A percentile compares a stretch with the other conserved stretches of the same genome.
Evolutionary conservation across 2,797 vertebrate genomes (phyloP).

Genomic region (Picus viridis): DNA sequence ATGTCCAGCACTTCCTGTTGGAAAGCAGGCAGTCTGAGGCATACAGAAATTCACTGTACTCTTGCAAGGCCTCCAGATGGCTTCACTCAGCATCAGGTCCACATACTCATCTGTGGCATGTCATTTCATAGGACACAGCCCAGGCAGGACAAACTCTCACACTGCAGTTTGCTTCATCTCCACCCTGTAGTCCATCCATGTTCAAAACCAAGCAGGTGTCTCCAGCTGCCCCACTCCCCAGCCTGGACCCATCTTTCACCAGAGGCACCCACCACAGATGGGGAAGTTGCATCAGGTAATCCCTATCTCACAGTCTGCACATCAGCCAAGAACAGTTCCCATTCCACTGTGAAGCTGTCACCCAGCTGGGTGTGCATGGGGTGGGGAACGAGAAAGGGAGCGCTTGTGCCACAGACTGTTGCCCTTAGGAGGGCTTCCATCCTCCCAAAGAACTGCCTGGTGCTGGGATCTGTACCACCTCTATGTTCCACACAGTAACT

Average conservation of each 20-base stretch:
- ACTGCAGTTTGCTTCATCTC: not conserved
- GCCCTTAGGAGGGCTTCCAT: not conserved
- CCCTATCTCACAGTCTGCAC: fast-evolving
- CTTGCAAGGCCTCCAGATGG: not conserved
- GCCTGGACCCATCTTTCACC: not conserved
- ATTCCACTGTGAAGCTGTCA: not conserved
- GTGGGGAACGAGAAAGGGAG: not conserved
- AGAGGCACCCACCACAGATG: not conserved
- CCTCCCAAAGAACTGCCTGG: not conserved
- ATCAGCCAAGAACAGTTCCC: not conserved
- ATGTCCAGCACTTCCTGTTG: conserved; percentile 97
- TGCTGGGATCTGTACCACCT: not conserved
- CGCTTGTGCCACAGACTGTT: fast-evolving
- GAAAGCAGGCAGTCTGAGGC: conserved; percentile 9
- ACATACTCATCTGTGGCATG: fast-evolving
- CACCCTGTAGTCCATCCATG: not conserved
- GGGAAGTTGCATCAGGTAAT: not conserved
- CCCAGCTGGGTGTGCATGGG: fast-evolving
- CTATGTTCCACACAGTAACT: not conserved
- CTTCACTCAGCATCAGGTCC: not conserved
- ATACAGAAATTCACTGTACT: not conserved
- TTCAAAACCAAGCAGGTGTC: not conserved
- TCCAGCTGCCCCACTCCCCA: not conserved
- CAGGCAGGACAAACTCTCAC: not conserved
- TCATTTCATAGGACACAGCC: not conserved